Conservation (phyloP, 2,797 vertebrate genomes). For the Gallinago solitaria region DNA sequence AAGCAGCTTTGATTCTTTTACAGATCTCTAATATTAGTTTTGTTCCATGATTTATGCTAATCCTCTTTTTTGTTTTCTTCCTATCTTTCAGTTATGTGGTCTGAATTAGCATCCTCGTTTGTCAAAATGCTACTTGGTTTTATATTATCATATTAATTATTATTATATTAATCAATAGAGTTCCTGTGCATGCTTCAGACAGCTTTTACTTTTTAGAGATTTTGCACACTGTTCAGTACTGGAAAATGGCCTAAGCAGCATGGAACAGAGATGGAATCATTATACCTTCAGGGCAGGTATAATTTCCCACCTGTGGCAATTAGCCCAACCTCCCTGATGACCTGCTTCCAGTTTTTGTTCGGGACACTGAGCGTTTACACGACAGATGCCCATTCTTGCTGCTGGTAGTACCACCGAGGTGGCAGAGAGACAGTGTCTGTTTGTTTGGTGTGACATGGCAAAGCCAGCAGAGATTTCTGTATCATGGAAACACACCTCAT, state of each 20-base stretch:
- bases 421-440: neutral
- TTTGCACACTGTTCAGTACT: neutral
- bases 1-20: conserved; percentile 13
- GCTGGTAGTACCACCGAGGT: neutral
- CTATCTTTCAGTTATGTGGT: neutral
- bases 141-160: neutral
- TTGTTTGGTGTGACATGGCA: neutral
- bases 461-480: neutral
- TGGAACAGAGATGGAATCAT: neutral
- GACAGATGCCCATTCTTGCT: neutral
- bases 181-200: neutral
- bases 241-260: neutral
- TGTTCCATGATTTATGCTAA: neutral
- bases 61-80: neutral
- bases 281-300: neutral
- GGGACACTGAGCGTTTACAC: neutral
- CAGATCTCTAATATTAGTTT: neutral
- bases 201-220: neutral
- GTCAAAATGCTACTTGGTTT: neutral
- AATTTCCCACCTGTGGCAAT: neutral
- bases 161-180: neutral
- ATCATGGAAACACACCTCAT: neutral
- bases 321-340: neutral
- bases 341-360: neutral
- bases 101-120: neutral